Evolutionary conservation across 2,888 invertebrate genomes (phyloP).

Genomic region (Eupithecia centaureata): DNA sequence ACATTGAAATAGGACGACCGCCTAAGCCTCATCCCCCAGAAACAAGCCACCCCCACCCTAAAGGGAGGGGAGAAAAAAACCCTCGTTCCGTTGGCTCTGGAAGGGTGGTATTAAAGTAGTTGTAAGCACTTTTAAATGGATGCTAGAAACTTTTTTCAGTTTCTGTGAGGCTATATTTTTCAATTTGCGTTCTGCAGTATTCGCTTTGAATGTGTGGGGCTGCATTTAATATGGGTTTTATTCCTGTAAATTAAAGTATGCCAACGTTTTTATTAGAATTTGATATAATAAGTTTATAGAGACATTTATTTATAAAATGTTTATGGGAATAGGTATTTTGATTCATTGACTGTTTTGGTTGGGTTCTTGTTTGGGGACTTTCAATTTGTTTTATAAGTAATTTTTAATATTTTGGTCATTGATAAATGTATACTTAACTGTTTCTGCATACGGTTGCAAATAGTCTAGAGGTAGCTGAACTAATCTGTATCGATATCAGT

Average conservation of each 20-base stretch:
- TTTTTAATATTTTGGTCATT: too few species aligned
- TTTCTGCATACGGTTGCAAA: too few species aligned
- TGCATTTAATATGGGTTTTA: neutral
- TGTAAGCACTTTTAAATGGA: slow-evolving; percentile 33
- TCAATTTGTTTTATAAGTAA: too few species aligned
- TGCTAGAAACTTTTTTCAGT: slow-evolving; percentile 8
- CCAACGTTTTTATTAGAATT: too few species aligned
- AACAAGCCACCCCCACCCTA: slow-evolving; percentile 52
- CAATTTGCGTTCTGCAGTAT: neutral
- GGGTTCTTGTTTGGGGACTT: too few species aligned
- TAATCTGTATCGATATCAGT: too few species aligned
- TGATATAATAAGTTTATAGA: too few species aligned
- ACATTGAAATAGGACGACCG: slow-evolving; percentile 71
- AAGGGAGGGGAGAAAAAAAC: slow-evolving; percentile 34
- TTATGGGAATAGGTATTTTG: too few species aligned
- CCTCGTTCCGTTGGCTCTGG: slow-evolving; percentile 26
- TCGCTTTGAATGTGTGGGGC: neutral
- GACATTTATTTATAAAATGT: too few species aligned
- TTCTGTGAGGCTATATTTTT: neutral
- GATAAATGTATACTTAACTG: too few species aligned
- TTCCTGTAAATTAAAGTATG: neutral
- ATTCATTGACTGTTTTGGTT: too few species aligned
- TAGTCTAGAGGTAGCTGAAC: too few species aligned
- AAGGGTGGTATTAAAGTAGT: slow-evolving; percentile 26
- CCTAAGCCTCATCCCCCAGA: slow-evolving; percentile 59